Evolutionary conservation across 2,888 invertebrate species (phyloP), one percentile per base, ranked within the genome.

Genomic region (Trissolcus japonicus): DNA sequence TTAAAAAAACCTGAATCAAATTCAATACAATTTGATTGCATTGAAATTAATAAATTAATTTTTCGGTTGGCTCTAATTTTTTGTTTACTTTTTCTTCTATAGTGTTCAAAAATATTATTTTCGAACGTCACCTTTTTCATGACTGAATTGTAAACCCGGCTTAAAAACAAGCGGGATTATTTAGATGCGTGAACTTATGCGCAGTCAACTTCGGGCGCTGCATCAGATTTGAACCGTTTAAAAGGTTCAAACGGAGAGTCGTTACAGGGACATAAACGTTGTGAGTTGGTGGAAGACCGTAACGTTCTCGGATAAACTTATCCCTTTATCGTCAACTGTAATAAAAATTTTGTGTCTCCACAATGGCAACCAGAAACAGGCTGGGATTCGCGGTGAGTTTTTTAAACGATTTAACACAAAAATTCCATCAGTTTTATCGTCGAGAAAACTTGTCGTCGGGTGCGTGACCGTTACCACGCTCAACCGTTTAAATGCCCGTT

Each of bases 401-500:
- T 16, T 62, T 17, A 43, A 43, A 7, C 43, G 9, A 7, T 14
- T 43, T 29, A 6, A 4, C 4, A 29, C 29, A 29, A 29, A n/a
- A 29, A 29, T 29, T 6, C 29, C 7, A 6, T 3, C 7, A 29
- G 29, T 29, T 29, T 29, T 29, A 7, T 29, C 1, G 6, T 29
- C 29, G 4, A 4, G 7, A 29, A 29, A 7, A 1, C 17, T 56
- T 56, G 35, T 16, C 60, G 62, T 4, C 14, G 19, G 19, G 21
- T 11, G 57, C 4, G 43, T 53, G 51, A 62, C 62, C 62, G 62
- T 62, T 50, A 62, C 53, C 53, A 54, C 43, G 53, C n/a, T 62
- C 40, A 13, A 62, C 62, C 53, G 62, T 62, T 62, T 62, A 62
- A 62, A 62, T 62, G 53, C 43, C 62, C 62, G 4, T 25, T 29